Conservation (phyloP, 2,113 vertebrate species). For the Tenebrosternarchus preto region DNA sequence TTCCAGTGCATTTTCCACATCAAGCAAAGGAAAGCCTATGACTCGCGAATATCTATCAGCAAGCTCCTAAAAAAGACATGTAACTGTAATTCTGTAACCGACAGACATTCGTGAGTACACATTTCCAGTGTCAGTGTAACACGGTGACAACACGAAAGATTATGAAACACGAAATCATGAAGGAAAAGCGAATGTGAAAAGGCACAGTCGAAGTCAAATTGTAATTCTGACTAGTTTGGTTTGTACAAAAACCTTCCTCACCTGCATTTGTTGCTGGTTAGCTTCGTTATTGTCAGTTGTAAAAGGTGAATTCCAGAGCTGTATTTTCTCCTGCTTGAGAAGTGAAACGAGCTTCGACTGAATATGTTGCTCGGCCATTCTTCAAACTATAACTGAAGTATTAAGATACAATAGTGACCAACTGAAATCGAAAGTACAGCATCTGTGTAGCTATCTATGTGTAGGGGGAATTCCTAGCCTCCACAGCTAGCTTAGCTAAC, state of each 20-base stretch:
- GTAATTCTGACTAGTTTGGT: neutral
- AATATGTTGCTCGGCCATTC: conserved; percentile 84
- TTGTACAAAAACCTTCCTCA: conserved; percentile 50
- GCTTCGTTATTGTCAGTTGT: conserved; percentile 77
- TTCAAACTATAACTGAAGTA: neutral
- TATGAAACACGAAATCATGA: too few relatives aligned
- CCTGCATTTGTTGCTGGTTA: conserved; percentile 77
- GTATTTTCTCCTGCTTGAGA: conserved; percentile 86
- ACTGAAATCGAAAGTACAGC: conserved; percentile 39
- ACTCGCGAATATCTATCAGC: conserved; percentile 78
- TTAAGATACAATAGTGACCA: neutral
- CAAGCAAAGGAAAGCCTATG: conserved; percentile 69
- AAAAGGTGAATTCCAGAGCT: conserved; percentile 89
- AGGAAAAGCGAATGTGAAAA: too few relatives aligned
- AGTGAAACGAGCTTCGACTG: conserved; percentile 83
- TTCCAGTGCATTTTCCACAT: conserved; percentile 81
- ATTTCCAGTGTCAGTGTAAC: neutral
- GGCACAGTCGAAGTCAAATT: too few relatives aligned
- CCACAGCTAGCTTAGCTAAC: neutral
- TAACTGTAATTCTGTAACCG: neutral
- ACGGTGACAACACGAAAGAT: too few relatives aligned
- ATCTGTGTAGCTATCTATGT: neutral
- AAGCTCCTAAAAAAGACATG: conserved; percentile 76
- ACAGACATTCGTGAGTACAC: too few relatives aligned
- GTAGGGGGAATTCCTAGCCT: conserved; percentile 7